Evolutionary conservation across 2,888 invertebrate species (phyloP).

Genomic region (Alloscopus bannaensis): DNA sequence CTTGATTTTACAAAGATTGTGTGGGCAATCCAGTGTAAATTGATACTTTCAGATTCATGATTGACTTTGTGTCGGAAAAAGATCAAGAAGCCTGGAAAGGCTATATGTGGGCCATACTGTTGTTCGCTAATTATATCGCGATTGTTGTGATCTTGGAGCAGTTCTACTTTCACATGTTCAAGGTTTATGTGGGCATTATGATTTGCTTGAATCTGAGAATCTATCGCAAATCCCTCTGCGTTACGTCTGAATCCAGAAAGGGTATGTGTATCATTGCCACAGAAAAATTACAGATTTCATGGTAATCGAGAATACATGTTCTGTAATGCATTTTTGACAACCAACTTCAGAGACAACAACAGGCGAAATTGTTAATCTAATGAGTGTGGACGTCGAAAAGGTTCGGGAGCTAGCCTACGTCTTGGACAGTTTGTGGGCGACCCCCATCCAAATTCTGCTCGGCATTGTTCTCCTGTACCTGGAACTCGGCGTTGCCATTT

Average conservation of each 20-base stretch:
- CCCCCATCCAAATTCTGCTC: slow-evolving; percentile 90
- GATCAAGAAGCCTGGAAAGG: slow-evolving; percentile 42
- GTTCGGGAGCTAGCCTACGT: slow-evolving; percentile 90
- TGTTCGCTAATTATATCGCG: slow-evolving; percentile 9
- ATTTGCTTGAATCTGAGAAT: slow-evolving; percentile 76
- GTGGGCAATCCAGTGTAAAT: too few relatives aligned
- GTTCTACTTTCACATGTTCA: slow-evolving; percentile 76
- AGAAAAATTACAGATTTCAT: not conserved
- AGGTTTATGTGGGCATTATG: slow-evolving; percentile 77
- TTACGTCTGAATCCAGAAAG: slow-evolving; percentile 54
- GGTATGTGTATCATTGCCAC: slow-evolving; percentile 23
- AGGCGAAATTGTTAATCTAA: slow-evolving; percentile 93
- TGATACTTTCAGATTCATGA: slow-evolving; percentile 70
- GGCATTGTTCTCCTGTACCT: slow-evolving; percentile 86
- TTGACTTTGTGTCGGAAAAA: slow-evolving; percentile 46
- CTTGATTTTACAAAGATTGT: too few relatives aligned
- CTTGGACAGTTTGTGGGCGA: slow-evolving; percentile 92
- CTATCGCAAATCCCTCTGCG: slow-evolving; percentile 75
- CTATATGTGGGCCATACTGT: slow-evolving; percentile 74
- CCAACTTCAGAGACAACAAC: slow-evolving; percentile 80
- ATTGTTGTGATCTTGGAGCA: slow-evolving; percentile 75
- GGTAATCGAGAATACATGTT: not conserved
- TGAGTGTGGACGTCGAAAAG: slow-evolving; percentile 93
- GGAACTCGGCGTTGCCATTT: slow-evolving; percentile 83
- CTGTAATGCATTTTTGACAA: not conserved